Evolutionary conservation across 2,113 vertebrate genomes (phyloP).

Genomic region (Aegithalos caudatus): DNA sequence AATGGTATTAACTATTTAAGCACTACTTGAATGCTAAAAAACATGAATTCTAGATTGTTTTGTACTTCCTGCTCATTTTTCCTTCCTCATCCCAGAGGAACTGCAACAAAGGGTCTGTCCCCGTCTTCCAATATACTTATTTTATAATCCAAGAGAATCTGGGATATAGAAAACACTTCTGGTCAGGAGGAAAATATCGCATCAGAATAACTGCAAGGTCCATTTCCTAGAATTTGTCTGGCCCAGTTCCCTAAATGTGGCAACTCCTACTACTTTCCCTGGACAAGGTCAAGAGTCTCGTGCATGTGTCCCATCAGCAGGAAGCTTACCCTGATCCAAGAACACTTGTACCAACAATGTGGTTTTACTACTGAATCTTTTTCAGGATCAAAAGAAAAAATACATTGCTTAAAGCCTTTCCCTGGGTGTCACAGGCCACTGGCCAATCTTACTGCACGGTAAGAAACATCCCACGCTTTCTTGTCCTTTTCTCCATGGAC

Average conservation of each 20-base stretch:
- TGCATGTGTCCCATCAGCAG: fast-evolving
- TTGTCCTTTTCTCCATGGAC: background rate
- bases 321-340: background rate
- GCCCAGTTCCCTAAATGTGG: background rate
- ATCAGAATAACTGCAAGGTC: background rate
- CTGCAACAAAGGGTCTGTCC: background rate
- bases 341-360: background rate
- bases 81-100: background rate
- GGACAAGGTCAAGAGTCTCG: background rate
- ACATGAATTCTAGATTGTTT: background rate
- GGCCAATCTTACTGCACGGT: background rate
- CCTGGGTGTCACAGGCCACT: background rate
- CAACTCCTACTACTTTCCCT: background rate
- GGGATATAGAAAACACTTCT: background rate
- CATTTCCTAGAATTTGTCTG: background rate
- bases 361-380: background rate
- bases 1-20: background rate
- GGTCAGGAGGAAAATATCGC: background rate
- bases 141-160: background rate
- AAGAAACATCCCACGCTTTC: background rate
- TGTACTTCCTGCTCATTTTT: background rate
- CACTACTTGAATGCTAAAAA: background rate
- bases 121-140: background rate
- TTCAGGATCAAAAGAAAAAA: background rate
- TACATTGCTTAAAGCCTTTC: background rate